Conservation (phyloP, 2,888 invertebrate species). For the Amitus sp. region DNA sequence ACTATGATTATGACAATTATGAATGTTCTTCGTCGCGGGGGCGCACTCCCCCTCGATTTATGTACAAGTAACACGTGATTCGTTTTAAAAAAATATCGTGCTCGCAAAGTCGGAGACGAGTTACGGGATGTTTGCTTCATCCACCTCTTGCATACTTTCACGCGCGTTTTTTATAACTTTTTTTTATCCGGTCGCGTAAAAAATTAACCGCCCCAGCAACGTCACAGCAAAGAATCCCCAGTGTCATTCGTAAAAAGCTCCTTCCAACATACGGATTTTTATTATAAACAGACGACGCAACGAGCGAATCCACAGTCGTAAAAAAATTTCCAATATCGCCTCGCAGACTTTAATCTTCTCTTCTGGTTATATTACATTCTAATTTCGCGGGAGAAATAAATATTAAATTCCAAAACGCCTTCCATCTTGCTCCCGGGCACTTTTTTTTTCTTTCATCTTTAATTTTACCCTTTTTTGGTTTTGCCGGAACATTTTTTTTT, state of each 20-base stretch:
- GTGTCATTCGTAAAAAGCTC: slow-evolving; percentile 1
- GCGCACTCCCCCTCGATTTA: slow-evolving; percentile 27
- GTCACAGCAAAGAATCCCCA: slow-evolving; percentile 11
- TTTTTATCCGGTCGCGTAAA: background rate
- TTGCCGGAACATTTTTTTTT: too few species aligned
- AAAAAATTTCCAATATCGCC: too few species aligned
- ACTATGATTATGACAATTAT: slow-evolving; percentile 39
- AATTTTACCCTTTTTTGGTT: too few species aligned
- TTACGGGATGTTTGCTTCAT: background rate
- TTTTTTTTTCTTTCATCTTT: too few species aligned
- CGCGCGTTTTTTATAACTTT: slow-evolving; percentile 4
- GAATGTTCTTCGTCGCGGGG: slow-evolving; percentile 9
- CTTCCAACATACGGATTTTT: too few species aligned
- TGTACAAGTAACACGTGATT: slow-evolving; percentile 13
- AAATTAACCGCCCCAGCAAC: slow-evolving; percentile 16
- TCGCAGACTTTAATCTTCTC: too few species aligned
- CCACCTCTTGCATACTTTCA: background rate
- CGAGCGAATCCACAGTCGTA: too few species aligned
- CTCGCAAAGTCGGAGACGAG: slow-evolving; percentile 13
- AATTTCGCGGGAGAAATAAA: too few species aligned
- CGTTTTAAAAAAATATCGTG: slow-evolving; percentile 28
- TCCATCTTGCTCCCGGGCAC: too few species aligned
- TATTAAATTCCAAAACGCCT: too few species aligned
- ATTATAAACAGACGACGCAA: too few species aligned
- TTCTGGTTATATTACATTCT: too few species aligned